Percentiles rank a stretch among this genome's conserved stretches.
These are phyloP conservation scores for Clarias laeviceps DNA, from an alignment of 2,797 vertebrate species.

Conservation along the genomic window DNA sequence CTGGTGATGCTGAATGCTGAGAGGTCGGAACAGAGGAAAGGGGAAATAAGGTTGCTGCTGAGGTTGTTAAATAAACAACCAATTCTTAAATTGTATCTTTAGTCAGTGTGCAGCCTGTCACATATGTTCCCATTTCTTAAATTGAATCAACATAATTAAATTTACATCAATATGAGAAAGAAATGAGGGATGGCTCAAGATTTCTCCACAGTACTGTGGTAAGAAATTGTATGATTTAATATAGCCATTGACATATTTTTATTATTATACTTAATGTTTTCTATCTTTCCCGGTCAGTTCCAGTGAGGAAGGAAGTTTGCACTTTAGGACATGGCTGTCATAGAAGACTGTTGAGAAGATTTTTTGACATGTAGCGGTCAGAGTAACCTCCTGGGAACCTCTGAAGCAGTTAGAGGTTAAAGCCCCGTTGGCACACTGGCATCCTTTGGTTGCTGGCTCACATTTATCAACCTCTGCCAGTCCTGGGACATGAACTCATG, in stretches of 20 bases:
- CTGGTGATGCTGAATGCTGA: too few relatives aligned
- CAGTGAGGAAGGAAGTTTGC: not conserved
- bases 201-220: too few relatives aligned
- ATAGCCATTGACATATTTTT: not conserved
- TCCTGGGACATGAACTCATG: not conserved
- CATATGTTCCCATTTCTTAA: too few relatives aligned
- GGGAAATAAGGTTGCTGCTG: too few relatives aligned
- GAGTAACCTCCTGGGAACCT: not conserved
- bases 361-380: not conserved
- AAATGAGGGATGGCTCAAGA: too few relatives aligned
- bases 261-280: not conserved
- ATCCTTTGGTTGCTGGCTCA: not conserved
- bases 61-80: too few relatives aligned
- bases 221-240: not conserved
- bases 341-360: not conserved
- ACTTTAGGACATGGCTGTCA: not conserved
- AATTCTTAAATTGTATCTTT: too few relatives aligned
- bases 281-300: not conserved
- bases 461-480: not conserved
- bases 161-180: too few relatives aligned
- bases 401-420: not conserved
- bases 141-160: too few relatives aligned
- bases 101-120: too few relatives aligned
- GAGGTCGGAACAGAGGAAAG: too few relatives aligned
- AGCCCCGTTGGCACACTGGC: not conserved